Base-by-base conservation (phyloP, 2,888 invertebrate genomes). In the Chaetogeoica ovagalla region DNA sequence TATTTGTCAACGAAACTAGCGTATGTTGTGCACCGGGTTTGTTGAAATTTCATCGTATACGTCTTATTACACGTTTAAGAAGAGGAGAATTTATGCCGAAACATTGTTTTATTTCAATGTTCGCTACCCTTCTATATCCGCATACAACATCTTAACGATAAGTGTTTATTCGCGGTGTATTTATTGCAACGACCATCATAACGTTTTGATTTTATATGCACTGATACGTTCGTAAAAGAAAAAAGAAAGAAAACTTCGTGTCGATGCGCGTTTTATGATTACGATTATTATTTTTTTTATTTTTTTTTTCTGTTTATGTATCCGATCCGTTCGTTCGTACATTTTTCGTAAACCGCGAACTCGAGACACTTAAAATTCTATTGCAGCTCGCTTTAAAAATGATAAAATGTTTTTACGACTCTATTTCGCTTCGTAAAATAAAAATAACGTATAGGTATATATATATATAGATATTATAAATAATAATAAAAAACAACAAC, bases 371-470 rank as follows among this genome's bases (percentile, higher is more conserved):
- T 21, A 9, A 21, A 21, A 66, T 23, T 48, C 48, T 43, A 48
- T n/a, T 55, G 43, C 30, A 30, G 30, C 21, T 60, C 23, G 15
- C 43, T 13, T 43, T 23, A 9, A 30, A 72, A 71, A 48, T 23
- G 17, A 21, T 30, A 43, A 60, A 69, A 60, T 19, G 43, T 70
- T 71, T 71, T 71, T 59, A 71, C 39, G 59, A 71, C 71, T 43
- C 4, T 4, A 11, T 17, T 30, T 23, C 43, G 19, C 23, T 5
- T 48, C 60, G 13, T 30, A 23, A 60, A 43, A 48, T 30, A 43
- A 43, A 43, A 43, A 43, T 5, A 43, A 43, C 43, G 43, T 21
- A 19, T 1, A 13, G 19, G 5, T n/a, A n/a, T n/a, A n/a, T n/a
- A n/a, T n/a, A 8, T 52, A 3, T 1, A 9, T 43, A 48, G 19